A percentile compares a stretch with the other conserved stretches of the same genome.
These are phyloP conservation scores for Listrodromus nycthemerus DNA, from an alignment of 2,888 invertebrate species.

Conservation along the genomic window DNA sequence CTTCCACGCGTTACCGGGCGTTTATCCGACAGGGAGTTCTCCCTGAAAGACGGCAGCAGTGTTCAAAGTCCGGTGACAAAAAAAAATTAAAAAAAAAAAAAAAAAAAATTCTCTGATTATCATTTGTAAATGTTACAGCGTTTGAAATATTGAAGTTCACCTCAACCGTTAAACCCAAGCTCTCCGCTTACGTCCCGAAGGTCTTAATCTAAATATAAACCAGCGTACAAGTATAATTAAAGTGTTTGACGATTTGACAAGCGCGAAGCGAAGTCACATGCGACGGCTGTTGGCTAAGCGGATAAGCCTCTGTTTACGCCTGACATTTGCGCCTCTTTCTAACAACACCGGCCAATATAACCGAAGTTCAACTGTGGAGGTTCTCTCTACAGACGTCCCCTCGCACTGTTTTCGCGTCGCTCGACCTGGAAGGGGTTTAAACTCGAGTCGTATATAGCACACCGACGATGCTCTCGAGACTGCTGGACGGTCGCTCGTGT, in stretches of 20 bases:
- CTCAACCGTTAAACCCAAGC: constrained; percentile 29
- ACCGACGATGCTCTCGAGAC: constrained; percentile 2
- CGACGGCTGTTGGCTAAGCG: constrained; percentile 72
- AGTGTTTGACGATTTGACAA: constrained; percentile 78
- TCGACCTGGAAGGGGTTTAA: background rate
- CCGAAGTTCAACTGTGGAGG: constrained; percentile 26
- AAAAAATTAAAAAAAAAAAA: background rate
- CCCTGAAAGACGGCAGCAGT: background rate
- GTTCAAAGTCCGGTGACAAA: background rate
- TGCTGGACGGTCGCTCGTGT: constrained; percentile 5
- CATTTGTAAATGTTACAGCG: constrained; percentile 5
- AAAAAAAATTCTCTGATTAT: background rate
- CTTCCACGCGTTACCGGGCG: background rate
- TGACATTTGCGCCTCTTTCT: constrained; percentile 70
- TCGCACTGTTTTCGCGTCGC: background rate
- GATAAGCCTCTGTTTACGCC: constrained; percentile 76
- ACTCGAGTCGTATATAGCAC: constrained; percentile 3
- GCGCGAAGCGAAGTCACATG: constrained; percentile 78
- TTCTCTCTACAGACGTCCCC: constrained; percentile 5
- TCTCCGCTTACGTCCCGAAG: constrained; percentile 64
- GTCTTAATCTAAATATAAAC: constrained; percentile 75
- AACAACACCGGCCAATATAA: constrained; percentile 32
- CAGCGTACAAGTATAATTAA: constrained; percentile 75
- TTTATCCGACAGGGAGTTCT: background rate
- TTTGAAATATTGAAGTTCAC: background rate